These are phyloP conservation scores for Cynoglossus semilaevis DNA, from an alignment of 2,113 vertebrate genomes.

Conservation along the genomic window DNA sequence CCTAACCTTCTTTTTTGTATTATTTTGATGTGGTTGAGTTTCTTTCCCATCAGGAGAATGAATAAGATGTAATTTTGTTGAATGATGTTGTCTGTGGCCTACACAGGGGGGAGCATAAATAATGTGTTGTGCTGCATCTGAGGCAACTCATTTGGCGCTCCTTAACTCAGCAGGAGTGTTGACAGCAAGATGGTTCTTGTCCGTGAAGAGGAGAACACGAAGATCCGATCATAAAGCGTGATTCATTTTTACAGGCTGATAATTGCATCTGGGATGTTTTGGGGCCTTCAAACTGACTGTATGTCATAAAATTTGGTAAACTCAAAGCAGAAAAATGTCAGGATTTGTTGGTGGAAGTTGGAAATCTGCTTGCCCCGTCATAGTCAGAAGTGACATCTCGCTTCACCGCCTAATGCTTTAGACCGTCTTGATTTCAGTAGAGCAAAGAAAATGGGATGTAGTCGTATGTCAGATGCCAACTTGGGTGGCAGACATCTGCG, in stretches of 20 bases:
- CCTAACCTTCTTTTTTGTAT: constrained; percentile 7
- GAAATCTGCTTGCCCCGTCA: constrained; percentile 22
- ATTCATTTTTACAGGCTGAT: constrained; percentile 30
- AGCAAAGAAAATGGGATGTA: constrained; percentile 28
- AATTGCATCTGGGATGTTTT: constrained; percentile 31
- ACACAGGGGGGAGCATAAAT: constrained; percentile 52
- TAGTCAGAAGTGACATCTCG: constrained; percentile 31
- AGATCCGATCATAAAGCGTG: constrained; percentile 25
- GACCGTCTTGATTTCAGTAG: constrained; percentile 12
- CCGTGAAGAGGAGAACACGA: constrained; percentile 28
- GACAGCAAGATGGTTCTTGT: constrained; percentile 56
- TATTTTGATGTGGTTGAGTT: constrained; percentile 16
- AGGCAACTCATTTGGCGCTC: constrained; percentile 55
- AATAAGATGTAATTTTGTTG: constrained; percentile 60
- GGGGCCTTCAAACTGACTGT: constrained; percentile 3
- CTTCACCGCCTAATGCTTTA: constrained; percentile 27
- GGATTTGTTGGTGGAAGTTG: background rate
- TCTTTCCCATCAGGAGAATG: constrained; percentile 53
- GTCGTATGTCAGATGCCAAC: constrained; percentile 36
- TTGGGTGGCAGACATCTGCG: constrained; percentile 62
- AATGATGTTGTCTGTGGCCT: constrained; percentile 57
- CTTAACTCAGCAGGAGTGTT: constrained; percentile 57
- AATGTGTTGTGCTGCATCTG: constrained; percentile 46
- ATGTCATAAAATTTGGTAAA: constrained; percentile 24
- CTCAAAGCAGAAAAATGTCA: background rate